Evolutionary conservation across 2,797 vertebrate genomes (phyloP).

Genomic region (Craterocephalus amniculus): DNA sequence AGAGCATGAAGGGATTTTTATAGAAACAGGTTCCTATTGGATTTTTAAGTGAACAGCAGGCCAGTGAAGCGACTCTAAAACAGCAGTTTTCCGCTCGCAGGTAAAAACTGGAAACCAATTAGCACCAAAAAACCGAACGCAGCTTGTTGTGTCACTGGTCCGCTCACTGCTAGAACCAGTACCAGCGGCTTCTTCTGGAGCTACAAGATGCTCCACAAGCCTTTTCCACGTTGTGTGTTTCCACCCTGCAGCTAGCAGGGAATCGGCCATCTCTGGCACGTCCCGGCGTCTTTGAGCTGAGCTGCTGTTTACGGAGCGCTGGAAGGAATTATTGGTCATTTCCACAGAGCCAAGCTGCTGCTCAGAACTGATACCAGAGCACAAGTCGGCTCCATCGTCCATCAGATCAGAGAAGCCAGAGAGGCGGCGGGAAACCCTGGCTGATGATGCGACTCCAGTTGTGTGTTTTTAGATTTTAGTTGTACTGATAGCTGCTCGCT

Average conservation of each 20-base stretch:
- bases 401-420: not conserved
- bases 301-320: constrained; percentile 4
- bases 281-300: constrained; percentile 8
- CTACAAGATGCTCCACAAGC: not conserved
- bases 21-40: too few relatives aligned
- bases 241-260: not conserved
- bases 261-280: constrained; percentile 1
- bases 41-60: too few relatives aligned
- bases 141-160: too few relatives aligned
- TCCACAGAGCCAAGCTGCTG: constrained; percentile 6
- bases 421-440: too few relatives aligned
- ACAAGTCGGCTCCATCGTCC: constrained; percentile 4
- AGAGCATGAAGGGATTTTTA: too few relatives aligned
- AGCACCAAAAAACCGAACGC: too few relatives aligned
- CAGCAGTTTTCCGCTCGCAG: too few relatives aligned
- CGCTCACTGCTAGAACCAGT: too few relatives aligned
- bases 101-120: too few relatives aligned
- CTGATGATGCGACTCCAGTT: too few relatives aligned
- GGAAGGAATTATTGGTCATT: not conserved
- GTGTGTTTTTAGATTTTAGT: not conserved
- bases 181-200: too few relatives aligned
- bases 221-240: not conserved
- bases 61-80: too few relatives aligned
- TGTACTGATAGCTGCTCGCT: not conserved
- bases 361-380: constrained; percentile 3